phyloP scores from a whole-genome alignment of 2,113 vertebrate genomes.

The Lipotes vexillifer region DNA sequence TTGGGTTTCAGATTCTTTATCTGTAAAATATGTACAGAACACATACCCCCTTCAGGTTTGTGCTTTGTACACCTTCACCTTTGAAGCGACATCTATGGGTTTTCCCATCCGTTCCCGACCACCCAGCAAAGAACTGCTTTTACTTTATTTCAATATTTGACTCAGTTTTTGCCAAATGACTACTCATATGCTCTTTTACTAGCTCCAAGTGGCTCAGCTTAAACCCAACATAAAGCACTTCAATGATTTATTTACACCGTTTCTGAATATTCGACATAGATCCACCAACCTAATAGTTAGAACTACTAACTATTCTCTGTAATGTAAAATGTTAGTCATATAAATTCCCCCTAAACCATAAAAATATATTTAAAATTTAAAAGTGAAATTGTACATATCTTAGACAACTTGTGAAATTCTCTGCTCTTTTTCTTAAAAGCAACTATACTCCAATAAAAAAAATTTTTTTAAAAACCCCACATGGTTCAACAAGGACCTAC shows the following conservation, averaged over 20 bases:
- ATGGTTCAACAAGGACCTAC: too few species aligned
- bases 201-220: background rate
- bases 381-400: background rate
- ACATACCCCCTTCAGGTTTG: background rate
- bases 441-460: too few species aligned
- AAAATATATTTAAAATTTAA: conserved; percentile 12
- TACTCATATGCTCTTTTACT: background rate
- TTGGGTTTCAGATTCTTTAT: background rate
- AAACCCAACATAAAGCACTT: background rate
- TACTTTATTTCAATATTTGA: background rate
- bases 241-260: background rate
- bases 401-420: conserved; percentile 5
- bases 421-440: background rate
- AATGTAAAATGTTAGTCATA: background rate
- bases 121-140: background rate
- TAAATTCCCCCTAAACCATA: background rate
- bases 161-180: background rate
- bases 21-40: background rate
- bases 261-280: background rate
- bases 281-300: background rate
- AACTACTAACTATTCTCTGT: background rate
- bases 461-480: too few species aligned
- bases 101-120: background rate
- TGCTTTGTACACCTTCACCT: background rate
- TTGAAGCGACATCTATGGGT: background rate